Base-by-base conservation (phyloP, 1,140 invertebrate species). In the Zaprionus nigranus region DNA sequence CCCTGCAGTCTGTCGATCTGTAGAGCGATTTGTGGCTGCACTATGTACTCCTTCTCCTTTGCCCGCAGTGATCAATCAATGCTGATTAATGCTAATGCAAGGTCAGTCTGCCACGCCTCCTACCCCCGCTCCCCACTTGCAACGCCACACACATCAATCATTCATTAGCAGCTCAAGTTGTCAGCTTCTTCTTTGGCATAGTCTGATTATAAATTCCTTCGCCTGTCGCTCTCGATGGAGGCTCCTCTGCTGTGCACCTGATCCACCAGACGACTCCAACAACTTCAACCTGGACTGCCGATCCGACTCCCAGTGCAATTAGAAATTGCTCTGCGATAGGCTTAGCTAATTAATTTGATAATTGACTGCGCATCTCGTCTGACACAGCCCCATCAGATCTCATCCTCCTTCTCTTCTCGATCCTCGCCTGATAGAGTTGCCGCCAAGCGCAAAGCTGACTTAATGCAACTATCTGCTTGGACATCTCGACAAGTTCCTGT, bases 71-170 rank as follows among this genome's bases (percentile, higher is more conserved):
- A 90, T 90, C 85, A 90, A 90, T 90, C 85, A 90, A 90, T 90
- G 85, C 79, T 90, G 85, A 90, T 90, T 90, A 90, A 90, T 90
- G 85, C 85, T 90, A 90, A 82, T 85, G 73, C 85, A 85, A 90
- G 81, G 85, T 90, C 86, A 90, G 80, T 72, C 80, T 74, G 57
- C 65, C 40, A 71, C 54, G 71, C 69, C 58, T 22, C 15, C 12
- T 20, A 15, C 26, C n/a, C 20, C 36, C 20, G 24, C 24, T 26
- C 20, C 38, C 24, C 34, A 36, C 20, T 49, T n/a, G 56, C 5
- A 51, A 57, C 15, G 24, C 70, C 75, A 81, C 79, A 90, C 78
- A 90, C 85, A 90, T 90, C 85, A 90, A 90, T 90, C 85, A 90
- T 90, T 90, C 85, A 90, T 90, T 90, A 90, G 81, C 86, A 77